Base-by-base conservation (phyloP, 2,888 invertebrate genomes). In the Achlya flavicornis region DNA sequence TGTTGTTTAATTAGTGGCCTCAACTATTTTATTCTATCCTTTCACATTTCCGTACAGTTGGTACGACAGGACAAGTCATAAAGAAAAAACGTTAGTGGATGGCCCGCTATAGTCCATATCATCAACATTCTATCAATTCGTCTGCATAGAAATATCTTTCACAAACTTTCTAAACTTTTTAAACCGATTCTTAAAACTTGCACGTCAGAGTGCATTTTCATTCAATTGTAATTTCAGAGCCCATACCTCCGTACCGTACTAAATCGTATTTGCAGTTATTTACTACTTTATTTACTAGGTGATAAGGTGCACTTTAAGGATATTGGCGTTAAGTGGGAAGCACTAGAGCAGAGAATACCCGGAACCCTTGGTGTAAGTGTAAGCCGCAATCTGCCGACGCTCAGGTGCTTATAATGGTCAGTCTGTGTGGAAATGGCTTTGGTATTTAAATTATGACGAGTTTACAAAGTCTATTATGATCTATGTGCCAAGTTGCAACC, bases 311-410 rank as follows among this genome's bases (percentile, higher is more conserved):
- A 71, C 62, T 72, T 74, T 78, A 19, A 7, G 69, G 57, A 66
- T 75, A 67, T 64, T 62, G 53, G 33, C 35, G 19, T 8, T 61
- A 63, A 68, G 63, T 67, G 62, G 69, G 64, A 77, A 63, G 73
- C 71, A 80, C 70, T 74, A 73, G 64, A 67, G 77, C 75, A 78
- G 73, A 76, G 81, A 81, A 84, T 80, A 80, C 83, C 81, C 77
- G 81, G 81, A 83, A 80, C 82, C 83, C 76, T 86, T 76, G 84
- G 83, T 86, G 84, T 86, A 84, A 88, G 87, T 84, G 85, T 88
- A 84, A 86, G 85, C 87, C 89, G 84, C 91, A 91, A 90, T 91
- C 91, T 91, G 90, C 89, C 86, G 82, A 85, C 86, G 81, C 86
- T 88, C 90, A 91, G 91, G 91, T 91, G 89, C 81, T 87, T 77